These are phyloP conservation scores for Mobula birostris DNA, from an alignment of 2,113 vertebrate genomes.

Conservation along the genomic window DNA sequence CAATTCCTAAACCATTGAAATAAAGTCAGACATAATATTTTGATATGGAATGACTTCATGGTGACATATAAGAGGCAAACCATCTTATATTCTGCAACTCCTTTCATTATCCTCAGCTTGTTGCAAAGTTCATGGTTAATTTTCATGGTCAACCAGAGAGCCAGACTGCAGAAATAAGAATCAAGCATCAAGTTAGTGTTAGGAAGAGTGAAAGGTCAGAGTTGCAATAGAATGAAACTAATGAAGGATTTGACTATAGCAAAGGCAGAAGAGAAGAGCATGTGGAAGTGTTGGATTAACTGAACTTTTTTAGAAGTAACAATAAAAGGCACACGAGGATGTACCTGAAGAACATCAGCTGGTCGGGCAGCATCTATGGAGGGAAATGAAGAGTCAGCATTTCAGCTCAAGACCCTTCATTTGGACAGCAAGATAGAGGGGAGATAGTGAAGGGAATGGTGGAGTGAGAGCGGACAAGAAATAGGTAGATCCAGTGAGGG, in stretches of 20 bases:
- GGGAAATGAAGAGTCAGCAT: no score
- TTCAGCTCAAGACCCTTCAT: no score
- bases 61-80: not conserved
- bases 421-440: no score
- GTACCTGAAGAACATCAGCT: no score
- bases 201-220: not conserved
- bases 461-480: no score
- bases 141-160: not conserved
- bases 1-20: not conserved
- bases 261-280: not conserved
- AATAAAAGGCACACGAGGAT: no score
- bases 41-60: not conserved
- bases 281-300: not conserved
- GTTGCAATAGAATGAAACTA: not conserved
- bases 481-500: no score
- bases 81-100: not conserved
- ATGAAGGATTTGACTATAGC: not conserved
- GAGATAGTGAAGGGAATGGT: no score
- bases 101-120: not conserved
- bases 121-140: not conserved
- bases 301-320: not conserved
- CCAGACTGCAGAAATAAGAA: not conserved
- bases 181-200: not conserved
- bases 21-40: not conserved
- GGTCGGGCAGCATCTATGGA: no score